Conservation (phyloP, 2,113 vertebrate genomes). For the western clawed frog (Xenopus tropicalis) region DNA sequence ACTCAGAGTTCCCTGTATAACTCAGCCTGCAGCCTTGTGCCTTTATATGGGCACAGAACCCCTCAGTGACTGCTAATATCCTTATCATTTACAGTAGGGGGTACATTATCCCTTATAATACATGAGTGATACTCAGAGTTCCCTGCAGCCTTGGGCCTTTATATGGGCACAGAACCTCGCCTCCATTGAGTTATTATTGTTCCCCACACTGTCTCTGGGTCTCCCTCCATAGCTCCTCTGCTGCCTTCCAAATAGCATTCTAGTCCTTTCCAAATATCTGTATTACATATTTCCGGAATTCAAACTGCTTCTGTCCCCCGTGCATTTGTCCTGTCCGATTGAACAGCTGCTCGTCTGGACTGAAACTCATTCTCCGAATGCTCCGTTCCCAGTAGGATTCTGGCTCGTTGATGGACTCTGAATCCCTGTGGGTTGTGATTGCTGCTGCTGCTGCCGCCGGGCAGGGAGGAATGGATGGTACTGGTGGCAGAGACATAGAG, state of each 20-base stretch:
- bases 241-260: background rate
- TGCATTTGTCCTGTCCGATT: background rate
- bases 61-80: too few species aligned
- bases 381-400: background rate
- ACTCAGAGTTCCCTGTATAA: too few species aligned
- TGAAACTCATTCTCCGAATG: background rate
- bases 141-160: too few species aligned
- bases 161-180: too few species aligned
- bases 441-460: background rate
- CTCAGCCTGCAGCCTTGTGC: too few species aligned
- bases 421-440: background rate
- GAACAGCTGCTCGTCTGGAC: conserved; percentile 1
- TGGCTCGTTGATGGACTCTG: background rate
- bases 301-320: background rate
- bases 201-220: too few species aligned
- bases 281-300: background rate
- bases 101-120: too few species aligned
- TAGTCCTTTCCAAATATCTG: background rate
- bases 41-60: too few species aligned
- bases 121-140: too few species aligned
- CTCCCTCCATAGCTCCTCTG: background rate
- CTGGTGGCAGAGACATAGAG: background rate
- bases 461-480: background rate
- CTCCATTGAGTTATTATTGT: too few species aligned
- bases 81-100: too few species aligned